Evolutionary conservation across 2,113 vertebrate genomes (phyloP).

Genomic region (Pteronura brasiliensis): DNA sequence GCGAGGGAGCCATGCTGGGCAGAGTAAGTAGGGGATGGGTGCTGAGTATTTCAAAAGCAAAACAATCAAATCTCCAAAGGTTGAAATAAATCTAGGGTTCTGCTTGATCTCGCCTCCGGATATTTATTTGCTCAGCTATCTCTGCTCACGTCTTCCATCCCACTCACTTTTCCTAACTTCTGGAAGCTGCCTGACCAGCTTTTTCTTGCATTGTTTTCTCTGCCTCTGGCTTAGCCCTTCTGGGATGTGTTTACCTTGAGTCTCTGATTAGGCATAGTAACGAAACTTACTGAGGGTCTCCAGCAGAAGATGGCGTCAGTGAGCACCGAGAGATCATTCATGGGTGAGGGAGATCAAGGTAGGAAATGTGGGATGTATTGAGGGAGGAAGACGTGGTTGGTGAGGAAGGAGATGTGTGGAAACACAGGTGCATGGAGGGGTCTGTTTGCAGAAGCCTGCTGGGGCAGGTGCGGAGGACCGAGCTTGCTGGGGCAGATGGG

Average conservation of each 20-base stretch:
- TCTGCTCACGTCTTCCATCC: neutral
- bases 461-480: neutral
- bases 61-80: neutral
- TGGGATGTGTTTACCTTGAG: neutral
- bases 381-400: neutral
- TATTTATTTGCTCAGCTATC: neutral
- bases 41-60: neutral
- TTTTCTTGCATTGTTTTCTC: neutral
- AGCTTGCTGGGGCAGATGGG: neutral
- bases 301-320: neutral
- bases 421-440: fast-evolving
- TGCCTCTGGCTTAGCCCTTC: neutral
- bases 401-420: neutral
- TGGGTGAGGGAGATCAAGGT: neutral
- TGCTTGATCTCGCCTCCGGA: neutral
- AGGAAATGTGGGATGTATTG: neutral
- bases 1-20: neutral
- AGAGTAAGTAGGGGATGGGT: neutral
- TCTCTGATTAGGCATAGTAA: neutral
- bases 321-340: neutral
- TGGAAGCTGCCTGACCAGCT: neutral
- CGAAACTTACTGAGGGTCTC: neutral
- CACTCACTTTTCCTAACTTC: neutral
- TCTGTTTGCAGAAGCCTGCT: neutral
- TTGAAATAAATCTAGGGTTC: neutral